Base-by-base conservation (phyloP, 2,113 vertebrate species). In the Pteruthius melanotis region DNA sequence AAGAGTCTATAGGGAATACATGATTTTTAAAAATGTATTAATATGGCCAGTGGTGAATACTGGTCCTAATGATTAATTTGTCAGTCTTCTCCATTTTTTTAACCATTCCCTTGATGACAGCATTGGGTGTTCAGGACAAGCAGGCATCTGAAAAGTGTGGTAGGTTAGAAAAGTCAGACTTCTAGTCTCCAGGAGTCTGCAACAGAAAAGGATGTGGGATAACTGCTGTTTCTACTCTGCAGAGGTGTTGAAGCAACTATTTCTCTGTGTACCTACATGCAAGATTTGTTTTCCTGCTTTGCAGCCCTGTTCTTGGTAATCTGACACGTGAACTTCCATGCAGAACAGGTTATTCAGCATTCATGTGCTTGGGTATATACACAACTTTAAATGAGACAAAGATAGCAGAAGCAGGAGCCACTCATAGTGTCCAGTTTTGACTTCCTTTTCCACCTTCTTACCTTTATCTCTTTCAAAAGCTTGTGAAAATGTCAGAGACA, bases 311-410 rank as follows among this genome's bases (percentile, higher is more conserved):
- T 68, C 44, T 39, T 64, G 57, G 26, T 69, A 65, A 31, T 80
- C n/a, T 61, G 37, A 40, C 5, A 13, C 0, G 0, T 35, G 22
- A 80, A 72, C 9, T 77, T 74, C 39, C 22, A 65, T 6, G 17
- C 3, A 77, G 59, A 22, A 66, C 66, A 53, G n/a, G 3, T 52
- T 83, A 74, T 45, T 24, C 64, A 69, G 13, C 31, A 18, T 47
- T 59, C 6, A 6, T 13, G 6, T 39, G 23, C 59, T 70, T 52
- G 31, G 23, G 10, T 54, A 54, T 1, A 3, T 23, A 35, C 6
- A 4, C 27, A 82, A 8, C 42, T 85, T 82, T 66, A 64, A 89
- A 78, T 60, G 39, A 89, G 12, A 27, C 11, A 66, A 75, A 71
- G 35, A 17, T 13, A 78, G 20, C 28, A 59, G 70, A 72, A 80